Percentiles rank a stretch among this genome's conserved stretches.
phyloP scores from a whole-genome alignment of 2,888 invertebrate species.

The Tetragnatha montana region DNA sequence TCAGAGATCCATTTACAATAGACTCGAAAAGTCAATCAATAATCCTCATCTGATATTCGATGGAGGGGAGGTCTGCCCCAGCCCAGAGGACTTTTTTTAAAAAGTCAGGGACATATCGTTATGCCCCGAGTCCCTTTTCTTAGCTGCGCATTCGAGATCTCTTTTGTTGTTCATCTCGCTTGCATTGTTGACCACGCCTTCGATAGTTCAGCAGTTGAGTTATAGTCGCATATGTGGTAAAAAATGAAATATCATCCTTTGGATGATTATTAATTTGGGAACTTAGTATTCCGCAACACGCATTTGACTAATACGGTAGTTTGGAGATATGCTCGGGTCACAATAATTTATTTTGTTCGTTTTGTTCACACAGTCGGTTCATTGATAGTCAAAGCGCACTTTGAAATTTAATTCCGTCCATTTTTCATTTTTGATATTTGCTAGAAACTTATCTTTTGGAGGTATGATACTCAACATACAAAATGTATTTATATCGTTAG shows the following conservation, averaged over 20 bases:
- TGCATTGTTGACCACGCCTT: slow-evolving; percentile 46
- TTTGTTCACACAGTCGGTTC: too few species aligned
- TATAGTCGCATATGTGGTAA: background rate
- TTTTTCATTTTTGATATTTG: too few species aligned
- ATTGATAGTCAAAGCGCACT: too few species aligned
- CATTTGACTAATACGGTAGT: too few species aligned
- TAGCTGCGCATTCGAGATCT: slow-evolving; percentile 30
- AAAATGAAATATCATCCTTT: background rate
- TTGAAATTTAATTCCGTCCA: too few species aligned
- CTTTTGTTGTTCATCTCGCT: slow-evolving; percentile 51
- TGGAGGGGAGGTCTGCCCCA: slow-evolving; percentile 31
- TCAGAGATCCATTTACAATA: slow-evolving; percentile 67
- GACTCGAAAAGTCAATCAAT: slow-evolving; percentile 66
- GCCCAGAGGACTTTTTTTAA: slow-evolving; percentile 60
- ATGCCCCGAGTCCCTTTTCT: slow-evolving; percentile 53
- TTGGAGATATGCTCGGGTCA: too few species aligned
- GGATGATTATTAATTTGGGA: background rate
- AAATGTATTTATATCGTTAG: too few species aligned
- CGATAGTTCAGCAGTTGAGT: background rate
- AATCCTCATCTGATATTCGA: slow-evolving; percentile 68
- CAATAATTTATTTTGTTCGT: too few species aligned
- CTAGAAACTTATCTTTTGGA: too few species aligned
- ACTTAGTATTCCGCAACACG: too few species aligned
- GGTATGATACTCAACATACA: too few species aligned
- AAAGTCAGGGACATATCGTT: slow-evolving; percentile 66